Base-by-base conservation (phyloP, 2,797 vertebrate species). In the Anniella stebbinsi region DNA sequence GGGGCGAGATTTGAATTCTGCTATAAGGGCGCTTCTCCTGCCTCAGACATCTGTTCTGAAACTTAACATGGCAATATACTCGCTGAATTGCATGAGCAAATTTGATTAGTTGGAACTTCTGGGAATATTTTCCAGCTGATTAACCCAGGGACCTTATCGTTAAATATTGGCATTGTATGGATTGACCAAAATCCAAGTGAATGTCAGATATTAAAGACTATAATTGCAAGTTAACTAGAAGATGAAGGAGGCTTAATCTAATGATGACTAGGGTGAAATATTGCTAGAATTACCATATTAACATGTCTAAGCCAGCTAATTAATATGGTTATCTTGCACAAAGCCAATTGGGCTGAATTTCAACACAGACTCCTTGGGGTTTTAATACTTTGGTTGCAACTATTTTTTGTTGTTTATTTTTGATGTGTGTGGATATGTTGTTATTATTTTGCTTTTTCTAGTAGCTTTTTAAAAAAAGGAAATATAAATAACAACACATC, bases 51-150 rank as follows among this genome's bases (percentile, higher is more conserved):
- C 95, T 97, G 95, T 94, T 96, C 91, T 94, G 94, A 96, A 97
- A 95, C 95, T 94, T 96, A 95, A 92, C 93, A 91, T 93, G 91
- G 94, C 92, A 96, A 94, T 96, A 93, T 92, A 93, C 83, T 95
- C 92, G 91, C 85, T 89, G 84, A 93, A 96, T 95, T 96, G 87
- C 91, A 90, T 83, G 94, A 94, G 94, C 93, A 96, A 96, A 97
- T 97, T 97, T 95, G 96, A 97, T 97, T 97, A 97, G 93, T 91
- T 94, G 91, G 89, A 96, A 95, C 93, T 96, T 97, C 93, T 92
- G 97, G 96, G 96, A 97, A 95, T 93, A 91, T 96, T 97, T 97
- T 96, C 92, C 94, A 93, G 93, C 92, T 95, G 95, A 97, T 97
- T 97, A 97, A 97, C 94, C 96, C 87, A 82, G 72, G 90, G 95